Percentiles rank a stretch among this genome's conserved stretches.
phyloP scores from a whole-genome alignment of 2,113 vertebrate species.

The Carassius carassius region DNA sequence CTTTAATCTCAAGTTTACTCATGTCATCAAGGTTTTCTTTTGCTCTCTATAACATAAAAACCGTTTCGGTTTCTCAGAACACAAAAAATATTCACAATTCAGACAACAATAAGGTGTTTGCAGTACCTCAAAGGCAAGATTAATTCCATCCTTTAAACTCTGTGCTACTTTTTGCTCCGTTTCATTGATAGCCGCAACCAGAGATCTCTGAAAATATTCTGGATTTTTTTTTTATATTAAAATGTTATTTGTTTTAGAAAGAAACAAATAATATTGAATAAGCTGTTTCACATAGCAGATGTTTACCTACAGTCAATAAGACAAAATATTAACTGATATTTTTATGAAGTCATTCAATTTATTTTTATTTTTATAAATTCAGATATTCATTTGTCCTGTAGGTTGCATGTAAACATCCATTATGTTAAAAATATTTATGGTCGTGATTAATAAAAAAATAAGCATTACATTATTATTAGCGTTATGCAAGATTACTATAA shows the following conservation, averaged over 20 bases:
- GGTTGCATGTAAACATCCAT: background rate
- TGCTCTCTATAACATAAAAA: constrained; percentile 69
- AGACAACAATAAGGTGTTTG: background rate
- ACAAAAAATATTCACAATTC: background rate
- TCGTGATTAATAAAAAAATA: background rate
- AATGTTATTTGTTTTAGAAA: background rate
- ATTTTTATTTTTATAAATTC: background rate
- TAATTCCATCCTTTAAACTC: constrained; percentile 68
- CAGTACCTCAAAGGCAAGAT: constrained; percentile 75
- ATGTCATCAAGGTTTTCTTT: constrained; percentile 69
- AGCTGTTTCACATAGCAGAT: background rate
- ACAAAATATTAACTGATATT: background rate
- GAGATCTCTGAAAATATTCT: constrained; percentile 57
- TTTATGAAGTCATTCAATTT: too few relatives aligned
- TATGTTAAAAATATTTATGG: background rate
- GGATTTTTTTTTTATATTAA: background rate
- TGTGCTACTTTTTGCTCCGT: constrained; percentile 65
- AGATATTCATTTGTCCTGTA: background rate
- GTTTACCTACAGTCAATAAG: background rate
- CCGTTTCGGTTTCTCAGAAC: background rate
- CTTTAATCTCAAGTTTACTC: constrained; percentile 72
- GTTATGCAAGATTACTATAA: background rate
- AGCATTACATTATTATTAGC: background rate
- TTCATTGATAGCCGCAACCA: constrained; percentile 68
- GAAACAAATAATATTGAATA: too few relatives aligned